These are phyloP conservation scores for Rhodeus uyekii DNA, from an alignment of 2,797 vertebrate species.

Conservation along the genomic window DNA sequence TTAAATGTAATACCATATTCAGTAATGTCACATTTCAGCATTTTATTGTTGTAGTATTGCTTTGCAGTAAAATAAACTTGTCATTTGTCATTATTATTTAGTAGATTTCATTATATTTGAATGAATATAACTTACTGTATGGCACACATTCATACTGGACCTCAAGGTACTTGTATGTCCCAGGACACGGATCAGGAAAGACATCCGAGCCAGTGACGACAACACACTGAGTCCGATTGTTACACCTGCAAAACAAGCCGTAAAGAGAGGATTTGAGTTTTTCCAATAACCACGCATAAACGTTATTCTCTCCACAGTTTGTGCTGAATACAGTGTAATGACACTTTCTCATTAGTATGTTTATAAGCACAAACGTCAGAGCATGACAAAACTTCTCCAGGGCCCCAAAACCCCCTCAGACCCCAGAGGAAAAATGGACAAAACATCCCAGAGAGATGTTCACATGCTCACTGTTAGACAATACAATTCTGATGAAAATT, in stretches of 20 bases:
- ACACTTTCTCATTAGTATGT: no score
- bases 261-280: slow-evolving; percentile 62
- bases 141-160: slow-evolving; percentile 99
- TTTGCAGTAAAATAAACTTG: not conserved
- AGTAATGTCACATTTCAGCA: not conserved
- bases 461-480: not conserved
- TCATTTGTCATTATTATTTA: not conserved
- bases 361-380: no score
- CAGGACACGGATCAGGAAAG: slow-evolving; percentile 98
- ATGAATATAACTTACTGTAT: slow-evolving; percentile 94
- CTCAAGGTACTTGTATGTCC: slow-evolving; percentile 99
- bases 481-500: not conserved
- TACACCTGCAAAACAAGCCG: slow-evolving; percentile 86
- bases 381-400: no score
- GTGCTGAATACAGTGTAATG: no score
- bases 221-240: slow-evolving; percentile 99
- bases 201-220: slow-evolving; percentile 99
- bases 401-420: no score
- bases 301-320: no score
- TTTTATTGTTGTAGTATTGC: not conserved
- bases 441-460: slow-evolving; percentile 3
- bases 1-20: not conserved
- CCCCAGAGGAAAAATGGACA: no score
- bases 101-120: not conserved
- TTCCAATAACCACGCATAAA: no score